phyloP scores from a whole-genome alignment of 2,888 invertebrate species.

The Listrodromus nycthemerus region DNA sequence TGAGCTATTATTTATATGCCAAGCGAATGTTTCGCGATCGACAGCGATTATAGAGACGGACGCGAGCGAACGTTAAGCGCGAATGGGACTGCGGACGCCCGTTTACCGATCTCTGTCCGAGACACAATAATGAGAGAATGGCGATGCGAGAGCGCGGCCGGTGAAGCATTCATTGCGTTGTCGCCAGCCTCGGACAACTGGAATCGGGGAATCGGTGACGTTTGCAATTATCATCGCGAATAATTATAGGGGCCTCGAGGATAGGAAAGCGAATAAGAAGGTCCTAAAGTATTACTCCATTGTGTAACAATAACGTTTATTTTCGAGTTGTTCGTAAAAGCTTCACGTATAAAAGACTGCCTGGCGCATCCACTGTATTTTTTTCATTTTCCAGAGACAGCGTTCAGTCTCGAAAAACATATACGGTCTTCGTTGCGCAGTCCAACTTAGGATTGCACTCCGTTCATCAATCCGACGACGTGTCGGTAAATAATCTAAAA shows the following conservation, averaged over 20 bases:
- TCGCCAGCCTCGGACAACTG: not conserved
- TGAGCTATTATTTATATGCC: too few species aligned
- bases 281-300: conserved; percentile 40
- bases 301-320: conserved; percentile 79
- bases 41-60: too few species aligned
- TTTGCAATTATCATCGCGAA: too few species aligned
- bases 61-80: too few species aligned
- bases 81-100: not conserved
- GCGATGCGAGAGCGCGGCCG: not conserved
- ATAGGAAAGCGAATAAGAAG: not conserved
- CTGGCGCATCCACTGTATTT: conserved; percentile 46
- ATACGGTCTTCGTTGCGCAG: conserved; percentile 58
- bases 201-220: not conserved
- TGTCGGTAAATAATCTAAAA: conserved; percentile 40
- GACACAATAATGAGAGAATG: conserved; percentile 11
- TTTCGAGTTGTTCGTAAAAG: conserved; percentile 76
- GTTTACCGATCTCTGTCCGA: conserved; percentile 5
- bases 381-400: conserved; percentile 71
- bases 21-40: too few species aligned
- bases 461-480: not conserved
- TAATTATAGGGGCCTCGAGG: not conserved
- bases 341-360: conserved; percentile 80
- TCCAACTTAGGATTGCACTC: conserved; percentile 66
- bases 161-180: not conserved
- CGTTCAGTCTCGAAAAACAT: conserved; percentile 75